Evolutionary conservation across 2,888 invertebrate genomes (phyloP), one percentile per base, ranked within the genome.

Genomic region (Metalampra italica): DNA sequence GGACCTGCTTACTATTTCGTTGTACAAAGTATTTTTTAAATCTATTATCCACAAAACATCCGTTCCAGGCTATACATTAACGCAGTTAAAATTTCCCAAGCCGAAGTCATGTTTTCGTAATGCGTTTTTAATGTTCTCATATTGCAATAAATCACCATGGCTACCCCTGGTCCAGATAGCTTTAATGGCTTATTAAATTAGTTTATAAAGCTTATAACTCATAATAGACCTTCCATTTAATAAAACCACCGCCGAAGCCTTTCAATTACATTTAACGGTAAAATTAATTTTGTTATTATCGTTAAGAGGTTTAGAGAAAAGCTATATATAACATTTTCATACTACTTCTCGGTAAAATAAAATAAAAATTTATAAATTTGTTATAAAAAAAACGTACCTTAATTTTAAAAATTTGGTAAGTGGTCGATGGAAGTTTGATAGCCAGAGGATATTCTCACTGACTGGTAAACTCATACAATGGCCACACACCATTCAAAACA

Each of bases 81-180:
- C 68, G 70, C 75, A 76, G 84, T 82, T 82, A 78, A 86, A 86
- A 80, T 81, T 84, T 69, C 80, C 78, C 76, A 82, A 78, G 76
- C 83, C 74, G 79, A 81, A 88, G 80, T 87, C 88, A 85, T 88
- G 88, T 88, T 88, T 87, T 83, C 80, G 80, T 88, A 88, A 88
- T 88, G 88, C 83, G 88, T 87, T 89, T 88, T 89, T 89, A 88
- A 89, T 89, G 88, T 86, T 88, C 86, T 85, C 85, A 84, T 86
- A 84, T 88, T 86, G 78, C 83, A 81, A 89, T 88, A 87, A 87
- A 87, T 88, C 88, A 87, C 75, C 70, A 81, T 78, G 77, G 80
- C 75, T 76, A 79, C 80, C 80, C 78, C 82, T 84, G 87, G 81
- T 82, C 82, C 86, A 85, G 88, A 88, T 83, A 85, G 87, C 84